These are phyloP conservation scores for Dryas iulia DNA, from an alignment of 1,140 invertebrate genomes.

Conservation along the genomic window DNA sequence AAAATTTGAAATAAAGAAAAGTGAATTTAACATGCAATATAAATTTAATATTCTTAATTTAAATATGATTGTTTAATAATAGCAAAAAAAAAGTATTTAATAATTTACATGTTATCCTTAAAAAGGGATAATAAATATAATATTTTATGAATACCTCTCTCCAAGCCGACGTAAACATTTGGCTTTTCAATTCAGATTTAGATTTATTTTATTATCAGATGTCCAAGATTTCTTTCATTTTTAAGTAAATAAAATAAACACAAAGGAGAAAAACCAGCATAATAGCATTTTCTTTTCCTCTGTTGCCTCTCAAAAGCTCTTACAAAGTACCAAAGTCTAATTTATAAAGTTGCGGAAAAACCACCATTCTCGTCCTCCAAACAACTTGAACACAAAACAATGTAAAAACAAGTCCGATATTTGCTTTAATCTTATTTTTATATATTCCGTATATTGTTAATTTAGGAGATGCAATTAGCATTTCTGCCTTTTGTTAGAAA, in stretches of 20 bases:
- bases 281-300: constrained; percentile 33
- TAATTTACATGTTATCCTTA: too few species aligned
- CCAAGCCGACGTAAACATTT: not conserved
- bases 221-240: not conserved
- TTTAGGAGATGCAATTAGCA: not conserved
- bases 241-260: constrained; percentile 21
- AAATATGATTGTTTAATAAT: too few species aligned
- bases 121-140: too few species aligned
- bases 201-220: not conserved
- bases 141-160: not conserved
- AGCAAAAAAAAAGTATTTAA: too few species aligned
- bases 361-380: constrained; percentile 16
- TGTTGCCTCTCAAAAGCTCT: constrained; percentile 32
- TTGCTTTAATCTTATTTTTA: constrained; percentile 5
- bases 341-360: constrained; percentile 31
- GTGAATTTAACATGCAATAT: too few species aligned
- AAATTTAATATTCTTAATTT: too few species aligned
- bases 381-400: constrained; percentile 25
- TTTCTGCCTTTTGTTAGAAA: not conserved
- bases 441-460: not conserved
- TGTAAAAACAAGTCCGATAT: constrained; percentile 20
- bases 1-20: too few species aligned
- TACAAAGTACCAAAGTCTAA: constrained; percentile 33
- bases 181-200: not conserved
- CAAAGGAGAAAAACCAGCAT: constrained; percentile 26